Evolutionary conservation across 2,797 vertebrate genomes (phyloP).

Genomic region (Hipposideros larvatus): DNA sequence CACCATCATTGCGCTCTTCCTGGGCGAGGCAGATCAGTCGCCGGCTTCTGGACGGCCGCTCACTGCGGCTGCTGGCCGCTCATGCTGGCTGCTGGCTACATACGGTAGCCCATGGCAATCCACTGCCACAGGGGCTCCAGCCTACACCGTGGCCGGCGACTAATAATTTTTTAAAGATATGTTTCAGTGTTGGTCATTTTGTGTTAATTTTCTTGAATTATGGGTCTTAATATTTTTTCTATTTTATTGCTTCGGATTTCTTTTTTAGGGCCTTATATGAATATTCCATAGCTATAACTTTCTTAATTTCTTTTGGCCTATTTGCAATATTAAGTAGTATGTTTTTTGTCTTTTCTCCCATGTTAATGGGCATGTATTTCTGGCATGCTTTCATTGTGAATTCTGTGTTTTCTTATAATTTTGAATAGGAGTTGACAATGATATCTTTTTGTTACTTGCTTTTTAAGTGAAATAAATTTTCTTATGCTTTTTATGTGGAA

Average conservation of each 20-base stretch:
- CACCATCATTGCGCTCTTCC: too few species aligned
- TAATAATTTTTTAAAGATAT: background rate
- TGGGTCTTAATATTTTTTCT: background rate
- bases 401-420: background rate
- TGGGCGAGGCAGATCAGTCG: too few species aligned
- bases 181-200: background rate
- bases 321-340: background rate
- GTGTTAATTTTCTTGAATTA: constrained; percentile 10
- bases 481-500: background rate
- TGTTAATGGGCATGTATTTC: background rate
- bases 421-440: background rate
- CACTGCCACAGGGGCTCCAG: too few species aligned
- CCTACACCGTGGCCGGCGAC: too few species aligned
- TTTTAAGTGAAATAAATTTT: background rate
- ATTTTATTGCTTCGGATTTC: background rate
- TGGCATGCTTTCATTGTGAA: background rate
- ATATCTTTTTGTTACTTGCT: too few species aligned
- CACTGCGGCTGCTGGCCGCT: too few species aligned
- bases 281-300: background rate
- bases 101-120: too few species aligned
- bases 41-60: too few species aligned
- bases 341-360: background rate
- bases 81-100: too few species aligned
- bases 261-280: background rate
- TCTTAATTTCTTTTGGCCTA: background rate